Evolutionary conservation across 2,113 vertebrate species (phyloP).

Genomic region (Protobothrops flavoviridis): DNA sequence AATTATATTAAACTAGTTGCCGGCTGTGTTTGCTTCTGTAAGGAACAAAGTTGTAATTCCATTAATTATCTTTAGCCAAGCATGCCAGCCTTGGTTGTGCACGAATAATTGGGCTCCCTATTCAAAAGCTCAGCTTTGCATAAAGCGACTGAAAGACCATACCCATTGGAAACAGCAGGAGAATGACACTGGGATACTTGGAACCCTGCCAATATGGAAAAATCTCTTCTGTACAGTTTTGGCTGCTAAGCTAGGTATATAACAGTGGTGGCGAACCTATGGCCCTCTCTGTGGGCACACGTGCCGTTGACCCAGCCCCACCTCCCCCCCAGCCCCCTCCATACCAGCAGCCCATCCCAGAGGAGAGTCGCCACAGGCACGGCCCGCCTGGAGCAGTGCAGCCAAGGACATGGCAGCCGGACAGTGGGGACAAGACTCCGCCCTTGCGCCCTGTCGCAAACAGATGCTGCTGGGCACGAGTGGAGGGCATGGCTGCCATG

Average conservation of each 20-base stretch:
- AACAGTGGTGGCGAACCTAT: no score
- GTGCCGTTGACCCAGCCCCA: no score
- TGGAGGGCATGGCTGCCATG: no score
- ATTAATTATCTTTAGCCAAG: slow-evolving; percentile 46
- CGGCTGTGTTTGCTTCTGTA: slow-evolving; percentile 13
- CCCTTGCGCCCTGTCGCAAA: no score
- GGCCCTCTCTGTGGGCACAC: no score
- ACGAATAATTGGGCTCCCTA: slow-evolving; percentile 27
- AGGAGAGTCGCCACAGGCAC: no score
- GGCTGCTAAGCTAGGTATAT: neutral
- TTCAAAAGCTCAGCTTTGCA: slow-evolving; percentile 9
- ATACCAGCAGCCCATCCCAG: no score
- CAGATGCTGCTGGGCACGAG: no score
- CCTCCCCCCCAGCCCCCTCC: no score
- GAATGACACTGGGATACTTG: neutral
- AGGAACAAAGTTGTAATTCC: slow-evolving; percentile 15
- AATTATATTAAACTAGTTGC: slow-evolving; percentile 48
- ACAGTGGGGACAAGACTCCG: no score
- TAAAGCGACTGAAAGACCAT: fast-evolving
- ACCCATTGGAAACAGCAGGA: neutral
- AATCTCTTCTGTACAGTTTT: neutral
- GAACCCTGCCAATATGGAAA: neutral
- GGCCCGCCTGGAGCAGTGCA: no score
- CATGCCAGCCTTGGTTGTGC: slow-evolving; percentile 5
- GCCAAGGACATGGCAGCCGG: no score